phyloP scores from a whole-genome alignment of 37 sponge, comb jelly and placozoan species.

The Dysidea cf. avara region DNA sequence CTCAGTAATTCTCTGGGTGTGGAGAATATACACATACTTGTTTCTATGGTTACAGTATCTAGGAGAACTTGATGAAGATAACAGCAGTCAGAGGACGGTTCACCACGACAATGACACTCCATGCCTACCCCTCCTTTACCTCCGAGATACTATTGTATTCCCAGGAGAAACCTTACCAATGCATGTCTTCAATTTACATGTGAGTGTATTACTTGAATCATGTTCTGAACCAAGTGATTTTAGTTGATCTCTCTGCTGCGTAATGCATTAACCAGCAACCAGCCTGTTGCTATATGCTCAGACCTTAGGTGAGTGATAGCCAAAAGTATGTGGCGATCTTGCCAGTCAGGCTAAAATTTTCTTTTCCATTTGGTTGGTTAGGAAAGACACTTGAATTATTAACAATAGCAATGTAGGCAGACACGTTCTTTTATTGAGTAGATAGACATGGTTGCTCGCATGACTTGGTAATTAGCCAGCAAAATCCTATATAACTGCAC shows the following conservation, averaged over 20 bases:
- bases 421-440: too few species aligned
- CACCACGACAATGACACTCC: constrained; percentile 52
- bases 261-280: constrained; percentile 14
- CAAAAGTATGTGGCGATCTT: not conserved
- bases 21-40: not conserved
- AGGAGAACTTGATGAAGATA: constrained; percentile 70
- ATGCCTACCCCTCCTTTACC: constrained; percentile 64
- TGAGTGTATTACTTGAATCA: too few species aligned
- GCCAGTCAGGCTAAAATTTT: too few species aligned
- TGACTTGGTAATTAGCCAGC: too few species aligned
- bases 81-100: constrained; percentile 3
- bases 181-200: constrained; percentile 66
- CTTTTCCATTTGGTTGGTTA: constrained; percentile 3
- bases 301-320: constrained; percentile 31
- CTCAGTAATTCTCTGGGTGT: not conserved
- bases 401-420: too few species aligned
- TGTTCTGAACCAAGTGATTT: not conserved
- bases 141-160: constrained; percentile 65
- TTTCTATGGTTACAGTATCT: constrained; percentile 42
- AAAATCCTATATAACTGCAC: too few species aligned
- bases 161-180: constrained; percentile 86
- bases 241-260: constrained; percentile 52
- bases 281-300: constrained; percentile 49
- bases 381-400: too few species aligned
- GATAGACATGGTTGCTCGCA: too few species aligned